These are phyloP conservation scores for Caenorhabditis imperialis DNA, from an alignment of 2,888 invertebrate genomes.

Conservation along the genomic window DNA sequence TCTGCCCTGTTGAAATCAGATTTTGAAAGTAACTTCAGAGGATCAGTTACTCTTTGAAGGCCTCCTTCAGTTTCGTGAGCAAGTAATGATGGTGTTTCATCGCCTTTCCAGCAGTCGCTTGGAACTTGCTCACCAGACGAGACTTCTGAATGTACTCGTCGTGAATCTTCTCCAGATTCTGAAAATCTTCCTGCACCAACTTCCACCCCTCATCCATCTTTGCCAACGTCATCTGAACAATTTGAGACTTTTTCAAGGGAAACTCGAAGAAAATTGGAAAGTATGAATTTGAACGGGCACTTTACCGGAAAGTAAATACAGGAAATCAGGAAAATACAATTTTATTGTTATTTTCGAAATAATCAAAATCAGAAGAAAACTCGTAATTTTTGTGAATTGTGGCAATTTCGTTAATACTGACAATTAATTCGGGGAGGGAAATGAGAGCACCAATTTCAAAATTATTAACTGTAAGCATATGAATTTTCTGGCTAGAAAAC, in stretches of 20 bases:
- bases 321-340: too few relatives aligned
- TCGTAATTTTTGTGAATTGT: neutral
- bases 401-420: neutral
- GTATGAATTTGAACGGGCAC: too few relatives aligned
- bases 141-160: conserved; percentile 79
- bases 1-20: too few relatives aligned
- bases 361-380: neutral
- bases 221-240: conserved; percentile 35
- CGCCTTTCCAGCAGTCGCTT: conserved; percentile 86
- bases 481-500: neutral
- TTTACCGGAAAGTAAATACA: too few relatives aligned
- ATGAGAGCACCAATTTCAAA: conserved; percentile 13
- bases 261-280: too few relatives aligned
- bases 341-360: conserved; percentile 14
- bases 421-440: neutral
- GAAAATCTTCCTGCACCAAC: conserved; percentile 56
- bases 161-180: conserved; percentile 72
- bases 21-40: neutral
- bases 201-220: conserved; percentile 57
- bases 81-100: conserved; percentile 93
- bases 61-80: conserved; percentile 86
- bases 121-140: conserved; percentile 78
- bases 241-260: too few relatives aligned
- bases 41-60: conserved; percentile 86
- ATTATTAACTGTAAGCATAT: neutral